Base-by-base conservation (phyloP, 2,113 vertebrate genomes). In the Turnix velox region DNA sequence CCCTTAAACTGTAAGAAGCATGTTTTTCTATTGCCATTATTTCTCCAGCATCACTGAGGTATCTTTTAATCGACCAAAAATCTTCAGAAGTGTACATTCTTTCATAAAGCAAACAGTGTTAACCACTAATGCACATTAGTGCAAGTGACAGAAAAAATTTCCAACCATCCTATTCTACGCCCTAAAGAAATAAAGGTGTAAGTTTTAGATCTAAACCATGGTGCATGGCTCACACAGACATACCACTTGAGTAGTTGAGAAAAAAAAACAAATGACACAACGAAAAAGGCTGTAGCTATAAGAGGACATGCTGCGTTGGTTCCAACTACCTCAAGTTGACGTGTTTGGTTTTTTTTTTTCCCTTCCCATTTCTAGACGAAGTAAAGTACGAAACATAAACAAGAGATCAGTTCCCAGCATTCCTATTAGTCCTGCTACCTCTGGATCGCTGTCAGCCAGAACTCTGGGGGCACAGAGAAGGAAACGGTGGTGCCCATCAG, bases 121-220 rank as follows among this genome's bases (percentile, higher is more conserved):
- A 79, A 37, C 48, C 30, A 84, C 54, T 67, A 55, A 68, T 2
- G 1, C 3, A 39, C 2, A 11, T 16, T 28, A 48, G 35, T 0
- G 1, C 2, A 18, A 75, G 8, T 0, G 2, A 6, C 49, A 78
- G 2, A 16, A 37, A 22, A 43, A 67, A 23, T 4, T 63, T 2
- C 37, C 13, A 5, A 33, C 12, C 63, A n/a, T 5, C 16, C 84
- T 43, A 12, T 25, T 87, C 35, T 48, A 57, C 51, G 24, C 77
- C 42, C 37, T 9, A 51, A 46, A 48, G 16, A 74, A 88, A 69
- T 9, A 55, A 84, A 79, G 43, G 61, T 30, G 48, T 81, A 88
- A 84, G 43, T 35, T 78, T 59, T 43, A 62, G 71, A 88, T 14
- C 74, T 1, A 12, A 59, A 40, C 43, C 61, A 78, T 1, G 4